Base-by-base conservation (phyloP, 2,113 vertebrate species). In the Apus apus region DNA sequence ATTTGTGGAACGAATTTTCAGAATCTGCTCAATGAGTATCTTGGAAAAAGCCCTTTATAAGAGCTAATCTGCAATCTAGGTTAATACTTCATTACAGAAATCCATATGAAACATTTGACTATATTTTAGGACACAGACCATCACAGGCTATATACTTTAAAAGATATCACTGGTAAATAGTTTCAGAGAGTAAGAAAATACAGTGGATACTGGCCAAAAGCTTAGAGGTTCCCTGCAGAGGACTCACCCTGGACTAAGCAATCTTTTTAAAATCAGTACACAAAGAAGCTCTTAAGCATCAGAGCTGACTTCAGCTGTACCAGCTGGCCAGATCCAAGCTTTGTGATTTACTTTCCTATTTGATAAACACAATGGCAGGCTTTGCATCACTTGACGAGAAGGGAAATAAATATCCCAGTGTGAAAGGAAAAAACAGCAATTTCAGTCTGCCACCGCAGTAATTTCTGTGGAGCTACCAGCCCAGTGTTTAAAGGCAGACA, bases 401-500 rank as follows among this genome's bases (percentile, higher is more conserved):
- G 17, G 46, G n/a, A 76, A 68, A 57, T 40, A 3, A 19, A 34
- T 10, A 57, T 3, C n/a, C 15, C 38, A 40, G 15, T 30, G 27
- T 13, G 36, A 46, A 70, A 25, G 32, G 10, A 7, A 82, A 90
- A 12, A 80, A 11, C 0, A 40, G 0, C 23, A 15, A 32, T 66
- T 83, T 61, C 22, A 73, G 67, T 25, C 34, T 87, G 32, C 12
- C 17, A 17, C 26, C 25, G 32, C 22, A 38, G 45, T 71, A 0
- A 34, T 27, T 66, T 22, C 21, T 6, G 17, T 43, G 51, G 22
- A 85, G 30, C 20, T 79, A 38, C 54, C 61, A 81, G 61, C 19
- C 22, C 16, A 4, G 6, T 4, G 0, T 0, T 60, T 11, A 60
- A 54, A 66, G 50, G 54, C 64, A 90, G 38, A 50, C 0, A 36